Conservation (phyloP, 2,113 vertebrate genomes). For the Taurulus bubalis region DNA sequence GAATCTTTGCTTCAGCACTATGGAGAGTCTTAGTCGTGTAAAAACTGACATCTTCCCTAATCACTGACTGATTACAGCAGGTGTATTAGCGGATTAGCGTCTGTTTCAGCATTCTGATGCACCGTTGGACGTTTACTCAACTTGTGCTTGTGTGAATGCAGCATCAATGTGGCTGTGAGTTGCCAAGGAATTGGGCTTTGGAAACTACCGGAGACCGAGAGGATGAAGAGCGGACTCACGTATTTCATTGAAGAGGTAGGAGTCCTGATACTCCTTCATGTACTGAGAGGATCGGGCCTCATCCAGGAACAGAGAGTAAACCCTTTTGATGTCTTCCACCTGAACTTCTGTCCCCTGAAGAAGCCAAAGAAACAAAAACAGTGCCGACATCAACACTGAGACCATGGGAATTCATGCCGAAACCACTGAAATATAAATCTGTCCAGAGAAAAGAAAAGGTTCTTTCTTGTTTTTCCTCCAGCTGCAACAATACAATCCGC, state of each 20-base stretch:
- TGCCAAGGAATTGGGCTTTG: neutral
- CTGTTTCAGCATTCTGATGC: neutral
- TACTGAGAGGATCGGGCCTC: constrained; percentile 92
- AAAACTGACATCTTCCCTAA: neutral
- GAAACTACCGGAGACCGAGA: neutral
- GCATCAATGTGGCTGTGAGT: neutral
- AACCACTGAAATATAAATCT: neutral
- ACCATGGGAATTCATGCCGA: neutral
- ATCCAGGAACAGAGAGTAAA: constrained; percentile 94
- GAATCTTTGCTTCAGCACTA: neutral
- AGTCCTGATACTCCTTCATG: constrained; percentile 96
- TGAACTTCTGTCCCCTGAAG: constrained; percentile 92
- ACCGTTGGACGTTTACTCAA: neutral
- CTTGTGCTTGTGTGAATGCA: neutral
- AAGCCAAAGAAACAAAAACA: constrained; percentile 5
- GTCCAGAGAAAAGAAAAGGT: no score
- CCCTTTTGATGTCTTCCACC: constrained; percentile 93
- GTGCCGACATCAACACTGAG: neutral
- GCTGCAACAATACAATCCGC: neutral
- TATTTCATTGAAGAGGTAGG: constrained; percentile 93
- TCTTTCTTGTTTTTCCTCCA: neutral
- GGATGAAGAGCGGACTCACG: constrained; percentile 82
- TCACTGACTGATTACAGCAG: neutral
- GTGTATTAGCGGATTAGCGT: neutral
- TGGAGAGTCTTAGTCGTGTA: neutral